Conservation (phyloP, 2,797 vertebrate genomes). For the Remorina albescens region DNA sequence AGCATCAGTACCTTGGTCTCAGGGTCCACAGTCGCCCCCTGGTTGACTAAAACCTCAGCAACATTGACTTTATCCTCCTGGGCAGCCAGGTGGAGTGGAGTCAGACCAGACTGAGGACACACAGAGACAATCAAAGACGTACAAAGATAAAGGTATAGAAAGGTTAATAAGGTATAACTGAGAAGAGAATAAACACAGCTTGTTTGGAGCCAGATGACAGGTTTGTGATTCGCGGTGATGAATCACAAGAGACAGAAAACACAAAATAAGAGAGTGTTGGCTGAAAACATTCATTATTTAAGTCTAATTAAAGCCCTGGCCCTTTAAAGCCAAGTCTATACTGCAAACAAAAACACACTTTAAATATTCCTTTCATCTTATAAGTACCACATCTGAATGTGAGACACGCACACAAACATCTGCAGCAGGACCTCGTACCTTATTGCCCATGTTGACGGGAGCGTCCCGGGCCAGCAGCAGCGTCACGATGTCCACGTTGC, state of each 20-base stretch:
- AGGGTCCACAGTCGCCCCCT: conserved; percentile 89
- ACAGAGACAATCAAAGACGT: conserved; percentile 9
- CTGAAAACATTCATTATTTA: conserved; percentile 12
- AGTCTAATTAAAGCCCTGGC: conserved; percentile 9
- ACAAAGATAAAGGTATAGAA: neutral
- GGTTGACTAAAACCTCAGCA: conserved; percentile 95
- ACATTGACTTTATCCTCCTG: conserved; percentile 98
- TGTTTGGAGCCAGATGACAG: neutral
- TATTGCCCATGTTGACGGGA: conserved; percentile 92
- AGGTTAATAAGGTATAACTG: neutral
- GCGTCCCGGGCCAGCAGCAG: conserved; percentile 94
- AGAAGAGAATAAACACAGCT: neutral
- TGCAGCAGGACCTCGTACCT: conserved; percentile 77
- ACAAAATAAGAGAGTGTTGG: conserved; percentile 13
- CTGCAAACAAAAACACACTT: neutral
- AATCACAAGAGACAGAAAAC: neutral
- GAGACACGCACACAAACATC: neutral
- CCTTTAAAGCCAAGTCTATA: neutral
- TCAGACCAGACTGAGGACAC: conserved; percentile 90
- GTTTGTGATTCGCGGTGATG: neutral
- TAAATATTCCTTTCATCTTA: neutral
- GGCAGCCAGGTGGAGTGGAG: conserved; percentile 94
- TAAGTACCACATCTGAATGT: neutral
- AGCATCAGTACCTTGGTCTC: conserved; percentile 91
- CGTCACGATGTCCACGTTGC: conserved; percentile 95